Evolutionary conservation across 1,140 invertebrate species (phyloP).

Genomic region (Caenorhabditis tropicalis): DNA sequence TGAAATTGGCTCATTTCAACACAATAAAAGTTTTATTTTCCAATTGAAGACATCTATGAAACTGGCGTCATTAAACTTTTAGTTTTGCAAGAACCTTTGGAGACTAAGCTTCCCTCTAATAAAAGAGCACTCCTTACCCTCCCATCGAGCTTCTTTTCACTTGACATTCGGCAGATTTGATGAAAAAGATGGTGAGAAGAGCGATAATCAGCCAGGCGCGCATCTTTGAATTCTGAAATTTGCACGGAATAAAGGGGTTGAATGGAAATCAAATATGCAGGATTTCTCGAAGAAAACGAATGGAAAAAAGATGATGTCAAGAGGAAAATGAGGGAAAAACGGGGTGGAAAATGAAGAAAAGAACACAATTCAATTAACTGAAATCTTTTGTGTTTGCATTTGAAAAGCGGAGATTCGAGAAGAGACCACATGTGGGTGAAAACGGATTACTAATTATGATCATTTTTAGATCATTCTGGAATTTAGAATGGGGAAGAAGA

Average conservation of each 20-base stretch:
- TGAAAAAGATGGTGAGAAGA: neutral
- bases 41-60: too few species aligned
- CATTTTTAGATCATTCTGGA: too few species aligned
- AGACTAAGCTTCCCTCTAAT: too few species aligned
- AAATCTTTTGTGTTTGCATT: neutral
- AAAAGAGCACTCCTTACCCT: neutral
- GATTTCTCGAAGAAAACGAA: neutral
- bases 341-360: neutral
- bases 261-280: neutral
- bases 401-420: neutral
- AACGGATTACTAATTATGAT: too few species aligned
- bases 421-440: too few species aligned
- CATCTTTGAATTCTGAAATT: neutral
- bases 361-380: constrained; percentile 24
- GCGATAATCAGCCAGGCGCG: neutral
- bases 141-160: constrained; percentile 19
- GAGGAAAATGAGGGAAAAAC: neutral
- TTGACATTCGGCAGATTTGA: neutral
- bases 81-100: neutral
- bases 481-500: too few species aligned
- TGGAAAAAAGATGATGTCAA: neutral
- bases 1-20: neutral
- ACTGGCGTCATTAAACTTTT: neutral
- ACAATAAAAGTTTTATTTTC: too few species aligned
- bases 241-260: neutral